These are phyloP conservation scores for Peromyscus aztecus DNA, from an alignment of 2,797 vertebrate species.

Conservation along the genomic window DNA sequence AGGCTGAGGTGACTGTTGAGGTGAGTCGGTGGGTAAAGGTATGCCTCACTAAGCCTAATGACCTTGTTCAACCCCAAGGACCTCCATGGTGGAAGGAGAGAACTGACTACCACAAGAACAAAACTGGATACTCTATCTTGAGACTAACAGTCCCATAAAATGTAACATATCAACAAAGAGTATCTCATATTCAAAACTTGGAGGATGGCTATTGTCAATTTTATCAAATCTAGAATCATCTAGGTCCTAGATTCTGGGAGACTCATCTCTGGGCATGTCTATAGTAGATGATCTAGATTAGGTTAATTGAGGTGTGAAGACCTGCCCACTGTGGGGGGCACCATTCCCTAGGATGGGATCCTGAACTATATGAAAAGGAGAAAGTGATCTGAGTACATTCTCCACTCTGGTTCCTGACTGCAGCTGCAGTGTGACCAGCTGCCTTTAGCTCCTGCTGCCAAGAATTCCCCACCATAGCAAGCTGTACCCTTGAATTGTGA, in stretches of 20 bases:
- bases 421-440: not conserved
- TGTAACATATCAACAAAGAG: not conserved
- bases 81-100: not conserved
- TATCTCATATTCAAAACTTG: not conserved
- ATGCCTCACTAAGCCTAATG: not conserved
- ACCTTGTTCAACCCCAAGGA: not conserved
- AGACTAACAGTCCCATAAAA: not conserved
- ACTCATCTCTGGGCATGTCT: not conserved
- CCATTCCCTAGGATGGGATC: not conserved
- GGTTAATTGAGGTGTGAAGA: not conserved
- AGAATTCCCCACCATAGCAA: not conserved
- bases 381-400: not conserved
- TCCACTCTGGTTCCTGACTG: not conserved
- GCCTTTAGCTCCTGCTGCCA: not conserved
- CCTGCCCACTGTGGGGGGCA: not conserved
- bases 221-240: not conserved
- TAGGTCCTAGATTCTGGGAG: not conserved
- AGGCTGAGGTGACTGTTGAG: not conserved
- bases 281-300: not conserved
- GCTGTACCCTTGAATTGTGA: not conserved
- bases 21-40: not conserved
- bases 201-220: not conserved
- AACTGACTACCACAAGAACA: not conserved
- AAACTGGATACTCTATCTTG: not conserved
- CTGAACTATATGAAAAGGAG: not conserved